phyloP scores from a whole-genome alignment of 2,888 invertebrate genomes.

The Xestia c-nigrum region DNA sequence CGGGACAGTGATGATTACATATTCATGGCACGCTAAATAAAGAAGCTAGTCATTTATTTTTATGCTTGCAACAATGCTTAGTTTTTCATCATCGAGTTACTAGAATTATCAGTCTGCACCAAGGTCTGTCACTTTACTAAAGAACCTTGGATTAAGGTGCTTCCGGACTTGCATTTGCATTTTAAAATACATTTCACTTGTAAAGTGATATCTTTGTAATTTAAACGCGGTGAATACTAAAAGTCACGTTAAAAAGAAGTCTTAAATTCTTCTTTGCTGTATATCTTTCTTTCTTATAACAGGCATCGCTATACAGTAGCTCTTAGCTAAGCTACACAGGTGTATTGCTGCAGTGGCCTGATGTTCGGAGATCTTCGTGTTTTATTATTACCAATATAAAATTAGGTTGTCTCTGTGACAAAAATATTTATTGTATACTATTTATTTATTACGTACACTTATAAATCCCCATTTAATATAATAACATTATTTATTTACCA shows the following conservation, averaged over 20 bases:
- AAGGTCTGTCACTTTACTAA: constrained; percentile 50
- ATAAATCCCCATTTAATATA: too few relatives aligned
- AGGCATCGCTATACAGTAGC: not conserved
- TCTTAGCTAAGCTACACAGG: not conserved
- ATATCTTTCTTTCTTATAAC: not conserved
- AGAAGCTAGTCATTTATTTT: constrained; percentile 29
- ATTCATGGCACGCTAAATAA: constrained; percentile 26
- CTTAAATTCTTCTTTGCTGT: constrained; percentile 16
- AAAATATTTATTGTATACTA: too few relatives aligned
- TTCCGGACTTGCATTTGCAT: constrained; percentile 58
- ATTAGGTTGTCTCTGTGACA: too few relatives aligned
- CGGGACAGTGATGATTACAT: not conserved
- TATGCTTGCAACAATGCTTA: constrained; percentile 17
- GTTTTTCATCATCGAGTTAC: constrained; percentile 44
- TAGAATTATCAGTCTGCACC: constrained; percentile 50
- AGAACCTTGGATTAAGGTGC: constrained; percentile 53
- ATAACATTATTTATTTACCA: too few relatives aligned
- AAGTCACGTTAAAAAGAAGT: constrained; percentile 29
- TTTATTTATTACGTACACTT: too few relatives aligned
- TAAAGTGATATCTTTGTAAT: constrained; percentile 62
- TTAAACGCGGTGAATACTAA: constrained; percentile 44
- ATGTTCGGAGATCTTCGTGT: not conserved
- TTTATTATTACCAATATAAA: too few relatives aligned
- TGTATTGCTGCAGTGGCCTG: not conserved
- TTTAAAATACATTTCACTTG: constrained; percentile 54